Evolutionary conservation across 2,797 vertebrate species (phyloP).

Genomic region (Melanotaenia parkinsoni): DNA sequence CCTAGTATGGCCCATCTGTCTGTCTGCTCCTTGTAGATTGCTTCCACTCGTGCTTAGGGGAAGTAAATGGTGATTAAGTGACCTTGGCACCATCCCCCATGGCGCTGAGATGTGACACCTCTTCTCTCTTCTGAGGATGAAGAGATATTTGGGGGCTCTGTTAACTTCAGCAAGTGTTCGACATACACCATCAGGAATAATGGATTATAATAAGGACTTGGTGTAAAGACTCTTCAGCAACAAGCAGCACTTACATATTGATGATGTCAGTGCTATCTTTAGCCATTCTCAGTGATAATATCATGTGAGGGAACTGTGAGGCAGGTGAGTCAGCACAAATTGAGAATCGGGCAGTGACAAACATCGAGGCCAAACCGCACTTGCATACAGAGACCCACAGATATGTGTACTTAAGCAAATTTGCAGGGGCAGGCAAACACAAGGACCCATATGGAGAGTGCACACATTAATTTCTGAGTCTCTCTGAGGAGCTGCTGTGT

Average conservation of each 20-base stretch:
- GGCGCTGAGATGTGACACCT: conserved; percentile 71
- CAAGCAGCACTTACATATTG: conserved; percentile 46
- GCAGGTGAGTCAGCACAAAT: conserved; percentile 57
- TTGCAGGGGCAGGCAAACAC: conserved; percentile 39
- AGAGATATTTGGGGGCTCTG: conserved; percentile 42
- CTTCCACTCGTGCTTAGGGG: conserved; percentile 69
- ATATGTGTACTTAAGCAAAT: conserved; percentile 62
- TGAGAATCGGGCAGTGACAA: conserved; percentile 34
- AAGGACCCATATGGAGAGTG: conserved; percentile 36
- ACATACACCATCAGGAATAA: conserved; percentile 72
- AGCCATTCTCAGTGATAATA: conserved; percentile 62
- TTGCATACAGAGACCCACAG: neutral
- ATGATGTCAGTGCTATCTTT: conserved; percentile 59
- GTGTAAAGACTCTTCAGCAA: conserved; percentile 45
- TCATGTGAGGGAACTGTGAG: conserved; percentile 54
- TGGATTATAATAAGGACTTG: conserved; percentile 65
- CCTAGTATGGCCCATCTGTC: conserved; percentile 74
- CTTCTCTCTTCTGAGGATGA: conserved; percentile 25
- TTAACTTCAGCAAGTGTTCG: conserved; percentile 59
- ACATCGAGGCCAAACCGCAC: conserved; percentile 6
- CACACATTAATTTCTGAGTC: conserved; percentile 50
- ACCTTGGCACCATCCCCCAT: conserved; percentile 72
- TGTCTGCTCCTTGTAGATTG: conserved; percentile 65
- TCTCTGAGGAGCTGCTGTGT: conserved; percentile 47
- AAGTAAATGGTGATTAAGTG: conserved; percentile 80